Percentiles rank a stretch among this genome's conserved stretches.
Conservation (phyloP, 2,888 invertebrate species). For the Ariolimax columbianus region DNA sequence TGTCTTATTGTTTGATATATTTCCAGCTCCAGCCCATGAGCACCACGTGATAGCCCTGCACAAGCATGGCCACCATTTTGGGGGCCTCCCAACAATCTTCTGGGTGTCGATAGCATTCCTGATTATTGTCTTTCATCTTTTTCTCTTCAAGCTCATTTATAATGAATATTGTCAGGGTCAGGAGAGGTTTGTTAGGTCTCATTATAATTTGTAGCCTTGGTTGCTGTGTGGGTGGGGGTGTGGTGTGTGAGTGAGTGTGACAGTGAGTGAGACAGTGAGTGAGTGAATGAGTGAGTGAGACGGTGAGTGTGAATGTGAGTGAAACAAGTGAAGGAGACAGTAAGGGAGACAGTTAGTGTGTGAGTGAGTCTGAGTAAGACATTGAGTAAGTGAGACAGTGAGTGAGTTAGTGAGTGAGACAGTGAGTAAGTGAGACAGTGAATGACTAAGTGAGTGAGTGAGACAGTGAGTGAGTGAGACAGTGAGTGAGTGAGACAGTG, state of each 20-base stretch:
- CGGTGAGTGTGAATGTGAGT: not conserved
- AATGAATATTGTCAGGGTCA: constrained; percentile 87
- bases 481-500: no score
- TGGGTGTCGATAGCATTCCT: constrained; percentile 93
- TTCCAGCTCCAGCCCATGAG: constrained; percentile 91
- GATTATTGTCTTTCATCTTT: constrained; percentile 93
- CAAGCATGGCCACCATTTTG: constrained; percentile 92
- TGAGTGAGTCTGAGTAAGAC: not conserved
- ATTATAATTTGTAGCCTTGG: constrained; percentile 66
- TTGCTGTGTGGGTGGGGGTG: not conserved
- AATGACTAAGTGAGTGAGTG: no score
- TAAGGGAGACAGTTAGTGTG: not conserved
- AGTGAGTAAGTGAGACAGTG: no score
- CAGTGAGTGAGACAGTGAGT: not conserved
- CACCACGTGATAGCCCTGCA: constrained; percentile 93
- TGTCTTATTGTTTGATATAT: not conserved
- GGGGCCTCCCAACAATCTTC: constrained; percentile 92
- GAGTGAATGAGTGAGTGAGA: not conserved
- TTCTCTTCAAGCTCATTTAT: constrained; percentile 93
- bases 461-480: no score
- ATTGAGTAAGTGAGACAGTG: no score
- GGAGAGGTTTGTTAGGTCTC: constrained; percentile 65
- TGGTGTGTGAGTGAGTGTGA: not conserved
- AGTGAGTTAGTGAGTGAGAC: no score
- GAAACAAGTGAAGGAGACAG: not conserved